Percentiles rank a stretch among this genome's conserved stretches.
phyloP scores from a whole-genome alignment of 2,888 invertebrate species.

The Argyresthia albistria region DNA sequence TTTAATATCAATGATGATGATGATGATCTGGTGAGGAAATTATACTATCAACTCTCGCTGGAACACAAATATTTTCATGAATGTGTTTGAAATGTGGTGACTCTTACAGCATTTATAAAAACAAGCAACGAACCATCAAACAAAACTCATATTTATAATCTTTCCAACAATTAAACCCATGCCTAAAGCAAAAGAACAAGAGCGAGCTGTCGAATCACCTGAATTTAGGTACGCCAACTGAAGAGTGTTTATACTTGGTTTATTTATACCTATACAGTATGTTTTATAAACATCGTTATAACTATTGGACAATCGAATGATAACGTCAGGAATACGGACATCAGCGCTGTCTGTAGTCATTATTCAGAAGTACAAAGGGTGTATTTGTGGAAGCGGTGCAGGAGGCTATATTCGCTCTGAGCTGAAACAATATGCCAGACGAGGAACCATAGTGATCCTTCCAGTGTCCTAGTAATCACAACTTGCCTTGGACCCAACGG shows the following conservation, averaged over 20 bases:
- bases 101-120: too few species aligned
- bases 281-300: slow-evolving; percentile 45
- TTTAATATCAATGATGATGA: background rate
- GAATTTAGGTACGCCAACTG: slow-evolving; percentile 23
- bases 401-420: background rate
- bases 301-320: slow-evolving; percentile 32
- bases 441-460: background rate
- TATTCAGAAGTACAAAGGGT: slow-evolving; percentile 11
- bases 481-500: background rate
- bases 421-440: background rate
- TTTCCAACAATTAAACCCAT: too few species aligned
- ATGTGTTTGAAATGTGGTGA: too few species aligned
- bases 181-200: background rate
- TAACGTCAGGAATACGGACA: slow-evolving; percentile 36
- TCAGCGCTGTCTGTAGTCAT: slow-evolving; percentile 19
- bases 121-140: too few species aligned
- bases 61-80: too few species aligned
- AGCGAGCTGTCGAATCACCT: background rate
- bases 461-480: background rate
- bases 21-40: background rate
- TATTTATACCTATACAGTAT: slow-evolving; percentile 18
- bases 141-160: too few species aligned
- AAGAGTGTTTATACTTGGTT: slow-evolving; percentile 24
- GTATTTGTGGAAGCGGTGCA: background rate
- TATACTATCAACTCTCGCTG: too few species aligned